Evolutionary conservation across 1,140 invertebrate genomes (phyloP).

Genomic region (Catajapyx aquilonaris): DNA sequence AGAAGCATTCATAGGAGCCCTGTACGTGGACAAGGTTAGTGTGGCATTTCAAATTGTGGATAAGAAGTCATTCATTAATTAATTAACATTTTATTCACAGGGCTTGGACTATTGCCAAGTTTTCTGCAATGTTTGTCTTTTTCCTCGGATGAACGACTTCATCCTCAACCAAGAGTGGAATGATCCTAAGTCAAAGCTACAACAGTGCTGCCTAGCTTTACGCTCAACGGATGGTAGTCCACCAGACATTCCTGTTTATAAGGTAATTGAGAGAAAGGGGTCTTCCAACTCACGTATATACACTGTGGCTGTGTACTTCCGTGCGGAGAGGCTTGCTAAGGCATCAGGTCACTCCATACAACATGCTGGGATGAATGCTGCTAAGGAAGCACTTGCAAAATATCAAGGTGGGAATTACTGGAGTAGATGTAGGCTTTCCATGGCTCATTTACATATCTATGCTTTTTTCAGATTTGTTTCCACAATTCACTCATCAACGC

Average conservation of each 20-base stretch:
- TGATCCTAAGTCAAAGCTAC: constrained; percentile 97
- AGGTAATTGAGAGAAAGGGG: constrained; percentile 86
- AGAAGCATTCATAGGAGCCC: constrained; percentile 84
- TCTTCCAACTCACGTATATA: constrained; percentile 92
- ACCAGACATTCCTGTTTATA: constrained; percentile 92
- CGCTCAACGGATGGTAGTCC: constrained; percentile 83
- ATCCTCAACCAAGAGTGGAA: constrained; percentile 99
- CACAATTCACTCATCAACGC: no score
- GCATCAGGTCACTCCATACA: constrained; percentile 88
- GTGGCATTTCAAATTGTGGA: no score
- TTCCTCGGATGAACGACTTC: constrained; percentile 79
- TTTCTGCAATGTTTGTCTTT: constrained; percentile 92
- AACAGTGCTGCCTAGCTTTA: constrained; percentile 95
- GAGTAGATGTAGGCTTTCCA: no score
- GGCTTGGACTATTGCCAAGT: constrained; percentile 70
- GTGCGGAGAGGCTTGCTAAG: constrained; percentile 65
- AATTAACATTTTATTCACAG: constrained; percentile 8
- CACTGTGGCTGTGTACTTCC: constrained; percentile 92
- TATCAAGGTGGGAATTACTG: constrained; percentile 43
- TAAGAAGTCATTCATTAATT: background rate
- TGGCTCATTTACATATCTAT: no score
- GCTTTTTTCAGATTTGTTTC: no score
- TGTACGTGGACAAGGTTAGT: constrained; percentile 78
- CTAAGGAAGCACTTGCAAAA: constrained; percentile 64
- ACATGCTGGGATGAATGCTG: constrained; percentile 95